Evolutionary conservation across 2,888 invertebrate genomes (phyloP), one percentile per base, ranked within the genome.

Genomic region (Conistra vaccinii): DNA sequence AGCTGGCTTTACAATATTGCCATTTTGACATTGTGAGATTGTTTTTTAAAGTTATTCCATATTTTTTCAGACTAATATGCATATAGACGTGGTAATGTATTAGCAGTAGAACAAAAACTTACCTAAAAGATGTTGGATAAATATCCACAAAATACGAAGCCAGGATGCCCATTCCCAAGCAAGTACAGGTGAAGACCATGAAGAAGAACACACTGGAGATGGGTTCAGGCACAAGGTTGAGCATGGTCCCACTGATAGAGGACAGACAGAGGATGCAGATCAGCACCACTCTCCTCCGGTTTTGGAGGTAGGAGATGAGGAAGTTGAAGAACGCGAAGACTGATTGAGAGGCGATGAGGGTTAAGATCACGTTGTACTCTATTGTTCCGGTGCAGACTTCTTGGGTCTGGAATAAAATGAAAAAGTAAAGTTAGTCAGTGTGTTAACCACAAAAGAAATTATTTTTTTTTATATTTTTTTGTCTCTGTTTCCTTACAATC

Each of bases 291-390:
- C 97, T 97, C 76, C 97, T 96, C 95, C 81, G 97, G 90, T 91
- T 96, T 91, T 89, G 97, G 92, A 90, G 97, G 96, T 93, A 94
- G 3, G 96, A 95, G 73, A 96, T 93, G 2, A 97, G 84, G 67
- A 97, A 91, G 90, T 97, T 98, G 17, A 97, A 96, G 48, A 97
- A 87, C 0, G 98, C 94, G 83, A 97, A 98, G 45, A 97, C 94
- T 0, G 94, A 92, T 12, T 98, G 98, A 66, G 98, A 97, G 0
- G 96, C 95, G n/a, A 98, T 95, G 6, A 98, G 97, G 17, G 97
- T 97, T 69, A 97, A 90, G 80, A 98, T 97, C 0, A 97, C 97
- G 74, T 96, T 96, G 6, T 96, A 91, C 84, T 98, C 97, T 26
- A 98, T 95, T 0, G 93, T 93, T 0, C 96, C 94, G 0, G 92